phyloP scores from a whole-genome alignment of 2,113 vertebrate genomes.

The Platysternon megacephalum region DNA sequence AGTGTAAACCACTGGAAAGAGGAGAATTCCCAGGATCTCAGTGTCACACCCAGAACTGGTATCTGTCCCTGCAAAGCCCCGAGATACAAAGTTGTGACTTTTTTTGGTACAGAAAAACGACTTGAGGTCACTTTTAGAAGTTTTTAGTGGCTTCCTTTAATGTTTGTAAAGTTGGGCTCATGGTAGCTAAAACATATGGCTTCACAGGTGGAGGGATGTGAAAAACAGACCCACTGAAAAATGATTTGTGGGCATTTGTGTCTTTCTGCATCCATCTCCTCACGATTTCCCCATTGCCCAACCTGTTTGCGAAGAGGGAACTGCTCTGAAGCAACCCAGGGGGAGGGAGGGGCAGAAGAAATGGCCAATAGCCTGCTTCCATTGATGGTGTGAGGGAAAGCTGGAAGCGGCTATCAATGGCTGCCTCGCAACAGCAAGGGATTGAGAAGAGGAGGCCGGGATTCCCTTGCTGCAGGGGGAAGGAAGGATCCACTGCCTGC shows the following conservation, averaged over 20 bases:
- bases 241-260: neutral
- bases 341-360: neutral
- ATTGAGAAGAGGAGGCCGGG: neutral
- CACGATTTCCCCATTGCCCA: neutral
- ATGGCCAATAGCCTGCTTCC: accelerated
- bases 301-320: neutral
- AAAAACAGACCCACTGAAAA: neutral
- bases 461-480: neutral
- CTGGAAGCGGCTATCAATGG: neutral
- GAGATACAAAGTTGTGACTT: neutral
- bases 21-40: neutral
- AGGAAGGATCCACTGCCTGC: neutral
- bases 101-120: neutral
- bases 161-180: neutral
- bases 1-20: neutral
- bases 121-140: neutral
- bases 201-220: neutral
- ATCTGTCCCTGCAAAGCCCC: neutral
- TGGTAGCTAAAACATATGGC: neutral
- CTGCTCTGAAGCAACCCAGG: neutral
- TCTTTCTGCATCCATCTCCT: neutral
- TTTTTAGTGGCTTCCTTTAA: neutral
- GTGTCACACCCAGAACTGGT: neutral
- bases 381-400: accelerated
- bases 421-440: accelerated